Evolutionary conservation across 1,140 invertebrate species (phyloP).

Genomic region (Drosophila burlai): DNA sequence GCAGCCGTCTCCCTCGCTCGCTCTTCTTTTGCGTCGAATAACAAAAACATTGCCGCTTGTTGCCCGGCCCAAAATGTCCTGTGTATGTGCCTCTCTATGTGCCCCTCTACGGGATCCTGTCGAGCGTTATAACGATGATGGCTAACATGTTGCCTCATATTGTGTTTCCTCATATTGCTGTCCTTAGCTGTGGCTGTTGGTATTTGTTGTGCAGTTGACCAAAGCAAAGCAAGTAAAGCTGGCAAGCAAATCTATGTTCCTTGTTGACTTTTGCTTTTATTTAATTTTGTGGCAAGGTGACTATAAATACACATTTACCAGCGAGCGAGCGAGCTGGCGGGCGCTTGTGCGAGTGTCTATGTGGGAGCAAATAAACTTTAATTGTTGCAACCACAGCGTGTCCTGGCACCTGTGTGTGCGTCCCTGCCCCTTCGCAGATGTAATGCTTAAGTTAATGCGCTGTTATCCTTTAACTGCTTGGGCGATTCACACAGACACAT

Average conservation of each 20-base stretch:
- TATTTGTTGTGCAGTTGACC: conserved; percentile 75
- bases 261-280: conserved; percentile 84
- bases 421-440: conserved; percentile 52
- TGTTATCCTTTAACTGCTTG: conserved; percentile 82
- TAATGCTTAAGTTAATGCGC: conserved; percentile 83
- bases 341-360: conserved; percentile 35
- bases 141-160: conserved; percentile 66
- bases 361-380: conserved; percentile 81
- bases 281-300: conserved; percentile 81
- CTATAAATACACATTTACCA: conserved; percentile 78
- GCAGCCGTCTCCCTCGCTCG: conserved; percentile 5
- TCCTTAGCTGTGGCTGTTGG: conserved; percentile 21
- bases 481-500: conserved; percentile 50
- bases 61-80: conserved; percentile 26
- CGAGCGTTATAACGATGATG: conserved; percentile 77
- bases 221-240: conserved; percentile 69
- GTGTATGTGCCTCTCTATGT: conserved; percentile 21
- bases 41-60: conserved; percentile 39
- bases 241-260: conserved; percentile 79
- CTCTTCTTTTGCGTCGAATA: conserved; percentile 12
- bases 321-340: conserved; percentile 1
- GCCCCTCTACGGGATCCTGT: conserved; percentile 52
- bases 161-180: conserved; percentile 37
- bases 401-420: conserved; percentile 71
- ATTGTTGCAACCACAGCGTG: conserved; percentile 81